Percentiles rank a stretch among this genome's conserved stretches.
These are phyloP conservation scores for Phanerotoma sp. DNA, from an alignment of 2,888 invertebrate species.

Conservation along the genomic window DNA sequence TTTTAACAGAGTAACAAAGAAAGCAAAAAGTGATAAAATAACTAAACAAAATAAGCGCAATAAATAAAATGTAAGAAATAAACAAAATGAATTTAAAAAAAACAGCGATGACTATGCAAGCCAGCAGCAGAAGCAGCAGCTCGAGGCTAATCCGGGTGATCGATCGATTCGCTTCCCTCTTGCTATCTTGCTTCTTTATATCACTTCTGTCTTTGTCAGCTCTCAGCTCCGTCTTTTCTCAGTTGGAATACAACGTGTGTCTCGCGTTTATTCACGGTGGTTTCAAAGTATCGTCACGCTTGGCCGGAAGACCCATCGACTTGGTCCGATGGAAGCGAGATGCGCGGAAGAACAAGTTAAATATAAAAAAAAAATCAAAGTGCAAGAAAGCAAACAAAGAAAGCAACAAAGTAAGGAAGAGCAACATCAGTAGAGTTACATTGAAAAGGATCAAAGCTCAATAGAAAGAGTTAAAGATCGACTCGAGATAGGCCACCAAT, in stretches of 20 bases:
- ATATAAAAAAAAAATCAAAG: neutral
- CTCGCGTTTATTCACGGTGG: conserved; percentile 16
- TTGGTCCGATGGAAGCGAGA: conserved; percentile 9
- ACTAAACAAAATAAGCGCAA: no score
- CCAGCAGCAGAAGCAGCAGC: conserved; percentile 22
- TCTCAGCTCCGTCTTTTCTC: neutral
- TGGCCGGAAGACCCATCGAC: conserved; percentile 21
- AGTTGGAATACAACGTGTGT: conserved; percentile 9
- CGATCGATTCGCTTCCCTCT: conserved; percentile 27
- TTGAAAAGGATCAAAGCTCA: neutral
- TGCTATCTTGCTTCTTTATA: conserved; percentile 20
- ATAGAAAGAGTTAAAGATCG: neutral
- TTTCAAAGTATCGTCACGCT: conserved; percentile 23
- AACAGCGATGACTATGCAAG: conserved; percentile 9
- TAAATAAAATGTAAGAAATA: conserved; percentile 1
- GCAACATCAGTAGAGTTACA: neutral
- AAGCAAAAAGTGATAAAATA: no score
- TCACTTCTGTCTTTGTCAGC: conserved; percentile 2
- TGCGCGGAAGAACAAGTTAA: conserved; percentile 1
- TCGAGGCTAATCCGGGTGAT: conserved; percentile 25
- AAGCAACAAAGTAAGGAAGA: neutral
- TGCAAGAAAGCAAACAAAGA: neutral
- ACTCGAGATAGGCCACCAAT: no score
- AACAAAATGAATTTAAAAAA: conserved; percentile 9
- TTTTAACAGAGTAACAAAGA: neutral